Conservation (phyloP, 2,113 vertebrate species). For the Odocoileus virginianus region DNA sequence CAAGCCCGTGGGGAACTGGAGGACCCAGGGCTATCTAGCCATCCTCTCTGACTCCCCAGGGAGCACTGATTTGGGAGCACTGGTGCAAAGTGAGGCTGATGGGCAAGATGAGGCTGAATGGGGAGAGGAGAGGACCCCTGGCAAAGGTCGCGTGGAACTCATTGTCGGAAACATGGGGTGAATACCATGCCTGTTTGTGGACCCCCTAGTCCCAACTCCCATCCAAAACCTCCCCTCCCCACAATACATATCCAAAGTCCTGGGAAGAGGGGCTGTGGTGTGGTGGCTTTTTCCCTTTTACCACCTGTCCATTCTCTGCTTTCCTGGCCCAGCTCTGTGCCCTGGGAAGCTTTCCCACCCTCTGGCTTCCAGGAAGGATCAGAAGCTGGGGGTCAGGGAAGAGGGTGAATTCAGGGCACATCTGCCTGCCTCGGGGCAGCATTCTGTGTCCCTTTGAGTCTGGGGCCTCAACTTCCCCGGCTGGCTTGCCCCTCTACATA, state of each 20-base stretch:
- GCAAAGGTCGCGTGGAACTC: not conserved
- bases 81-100: accelerated
- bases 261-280: no score
- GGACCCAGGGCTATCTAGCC: not conserved
- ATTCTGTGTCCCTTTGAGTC: not conserved
- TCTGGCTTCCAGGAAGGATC: not conserved
- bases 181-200: not conserved
- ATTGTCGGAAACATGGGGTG: accelerated
- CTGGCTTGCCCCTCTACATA: not conserved
- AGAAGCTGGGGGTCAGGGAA: not conserved
- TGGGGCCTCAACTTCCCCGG: not conserved
- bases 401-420: not conserved
- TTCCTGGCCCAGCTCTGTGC: not conserved
- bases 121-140: not conserved
- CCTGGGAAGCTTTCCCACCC: not conserved
- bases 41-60: not conserved
- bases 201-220: not conserved
- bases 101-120: not conserved
- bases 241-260: not conserved
- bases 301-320: accelerated
- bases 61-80: not conserved
- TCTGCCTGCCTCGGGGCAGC: accelerated
- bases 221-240: not conserved
- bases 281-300: not conserved
- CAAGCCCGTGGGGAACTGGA: not conserved